phyloP scores from a whole-genome alignment of 2,888 invertebrate species.

The Pemphredon lugubris region DNA sequence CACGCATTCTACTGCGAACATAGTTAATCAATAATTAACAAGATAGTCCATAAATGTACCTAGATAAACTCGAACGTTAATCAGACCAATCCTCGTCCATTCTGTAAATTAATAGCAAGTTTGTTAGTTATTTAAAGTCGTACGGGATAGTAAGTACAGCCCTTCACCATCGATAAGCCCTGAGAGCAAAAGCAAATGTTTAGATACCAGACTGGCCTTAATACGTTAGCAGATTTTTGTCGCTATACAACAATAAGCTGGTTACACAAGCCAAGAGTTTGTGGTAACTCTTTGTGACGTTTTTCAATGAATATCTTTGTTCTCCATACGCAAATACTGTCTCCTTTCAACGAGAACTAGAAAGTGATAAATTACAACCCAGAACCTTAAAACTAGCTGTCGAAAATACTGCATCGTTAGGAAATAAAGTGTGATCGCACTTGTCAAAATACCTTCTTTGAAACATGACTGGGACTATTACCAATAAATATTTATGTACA shows the following conservation, averaged over 20 bases:
- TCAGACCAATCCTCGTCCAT: conserved; percentile 70
- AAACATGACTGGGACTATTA: conserved; percentile 1
- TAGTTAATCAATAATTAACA: conserved; percentile 13
- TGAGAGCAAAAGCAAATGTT: conserved; percentile 51
- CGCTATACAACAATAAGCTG: conserved; percentile 19
- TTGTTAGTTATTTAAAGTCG: conserved; percentile 40
- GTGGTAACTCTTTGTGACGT: no score
- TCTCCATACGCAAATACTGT: not conserved
- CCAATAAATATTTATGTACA: conserved; percentile 35
- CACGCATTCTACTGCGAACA: not conserved
- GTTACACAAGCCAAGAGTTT: conserved; percentile 6
- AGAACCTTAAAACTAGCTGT: not conserved
- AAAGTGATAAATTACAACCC: not conserved
- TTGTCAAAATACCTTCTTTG: conserved; percentile 22
- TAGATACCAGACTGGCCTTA: conserved; percentile 1
- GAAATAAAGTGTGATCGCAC: conserved; percentile 4
- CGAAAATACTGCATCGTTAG: conserved; percentile 5
- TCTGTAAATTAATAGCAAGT: conserved; percentile 69
- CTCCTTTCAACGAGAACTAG: conserved; percentile 4
- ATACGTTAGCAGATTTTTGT: not conserved
- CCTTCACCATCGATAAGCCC: conserved; percentile 58
- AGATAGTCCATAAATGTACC: conserved; percentile 29
- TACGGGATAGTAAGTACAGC: conserved; percentile 12
- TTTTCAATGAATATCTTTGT: not conserved
- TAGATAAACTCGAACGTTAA: conserved; percentile 46